These are phyloP conservation scores for Agrypnus murinus DNA, from an alignment of 2,888 invertebrate species.

Conservation along the genomic window DNA sequence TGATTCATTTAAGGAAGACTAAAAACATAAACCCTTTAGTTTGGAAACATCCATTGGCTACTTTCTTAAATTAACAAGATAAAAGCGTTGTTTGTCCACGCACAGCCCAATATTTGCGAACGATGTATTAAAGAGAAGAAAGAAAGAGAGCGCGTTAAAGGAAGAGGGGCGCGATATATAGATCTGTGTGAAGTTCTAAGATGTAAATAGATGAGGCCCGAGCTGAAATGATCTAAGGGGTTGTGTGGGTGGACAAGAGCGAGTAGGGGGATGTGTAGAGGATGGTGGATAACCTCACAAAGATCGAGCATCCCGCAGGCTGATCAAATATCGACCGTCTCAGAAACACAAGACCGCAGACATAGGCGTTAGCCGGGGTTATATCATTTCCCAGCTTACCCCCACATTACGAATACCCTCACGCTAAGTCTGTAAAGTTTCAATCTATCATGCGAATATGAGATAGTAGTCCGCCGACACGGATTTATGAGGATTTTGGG, in stretches of 20 bases:
- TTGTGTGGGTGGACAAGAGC: conserved; percentile 26
- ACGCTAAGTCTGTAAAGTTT: conserved; percentile 28
- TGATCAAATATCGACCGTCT: conserved; percentile 47
- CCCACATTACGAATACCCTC: conserved; percentile 19
- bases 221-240: conserved; percentile 34
- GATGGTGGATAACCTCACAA: conserved; percentile 35
- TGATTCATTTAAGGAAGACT: too few species aligned
- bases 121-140: conserved; percentile 9
- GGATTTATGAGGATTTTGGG: conserved; percentile 10
- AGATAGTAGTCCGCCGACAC: conserved; percentile 14
- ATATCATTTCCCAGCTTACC: conserved; percentile 26
- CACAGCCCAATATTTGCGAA: conserved; percentile 18
- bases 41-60: neutral
- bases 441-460: conserved; percentile 27
- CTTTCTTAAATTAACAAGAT: conserved; percentile 17
- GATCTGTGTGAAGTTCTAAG: conserved; percentile 24
- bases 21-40: neutral
- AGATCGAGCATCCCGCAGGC: conserved; percentile 43
- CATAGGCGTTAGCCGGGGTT: conserved; percentile 26
- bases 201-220: conserved; percentile 38
- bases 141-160: neutral
- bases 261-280: conserved; percentile 8
- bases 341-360: conserved; percentile 32
- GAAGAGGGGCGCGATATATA: neutral
- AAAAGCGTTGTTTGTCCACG: conserved; percentile 15